These are phyloP conservation scores for Wiebesia pumilae DNA, from an alignment of 1,140 invertebrate species.

Conservation along the genomic window DNA sequence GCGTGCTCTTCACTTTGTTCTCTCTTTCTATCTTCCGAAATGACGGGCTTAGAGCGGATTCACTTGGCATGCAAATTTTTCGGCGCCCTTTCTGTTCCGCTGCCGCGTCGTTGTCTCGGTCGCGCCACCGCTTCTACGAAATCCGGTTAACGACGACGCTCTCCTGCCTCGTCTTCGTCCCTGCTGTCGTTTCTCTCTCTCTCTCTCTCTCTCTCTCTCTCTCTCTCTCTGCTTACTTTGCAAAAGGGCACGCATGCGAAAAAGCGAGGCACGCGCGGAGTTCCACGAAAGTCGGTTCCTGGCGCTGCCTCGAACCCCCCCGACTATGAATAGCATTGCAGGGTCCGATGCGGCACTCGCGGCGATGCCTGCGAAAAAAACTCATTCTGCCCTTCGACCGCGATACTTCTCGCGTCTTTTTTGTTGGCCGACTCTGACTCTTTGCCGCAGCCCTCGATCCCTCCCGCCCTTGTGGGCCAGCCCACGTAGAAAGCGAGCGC, in stretches of 20 bases:
- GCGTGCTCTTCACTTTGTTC: neutral
- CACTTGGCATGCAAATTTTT: constrained; percentile 50
- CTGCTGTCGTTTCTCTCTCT: neutral
- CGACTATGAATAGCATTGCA: constrained; percentile 40
- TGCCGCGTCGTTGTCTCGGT: constrained; percentile 4
- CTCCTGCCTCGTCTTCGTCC: neutral
- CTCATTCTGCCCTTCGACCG: constrained; percentile 31
- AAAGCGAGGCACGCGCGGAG: neutral
- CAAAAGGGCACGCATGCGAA: neutral
- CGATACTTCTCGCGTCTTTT: constrained; percentile 29
- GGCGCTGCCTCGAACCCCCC: neutral
- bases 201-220: neutral
- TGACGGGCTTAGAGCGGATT: constrained; percentile 14
- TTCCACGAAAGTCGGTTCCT: constrained; percentile 32
- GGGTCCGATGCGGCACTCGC: too few species aligned
- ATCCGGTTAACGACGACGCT: constrained; percentile 35
- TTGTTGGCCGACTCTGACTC: neutral
- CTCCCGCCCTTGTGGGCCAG: neutral
- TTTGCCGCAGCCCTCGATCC: neutral
- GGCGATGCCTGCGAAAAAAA: constrained; percentile 30
- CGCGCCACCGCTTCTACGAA: constrained; percentile 38
- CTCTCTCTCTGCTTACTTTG: neutral
- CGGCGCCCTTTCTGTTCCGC: neutral
- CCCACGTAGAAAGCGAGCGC: neutral
- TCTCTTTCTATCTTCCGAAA: neutral